phyloP scores from a whole-genome alignment of 2,113 vertebrate genomes.

The Chloropsis hardwickii region DNA sequence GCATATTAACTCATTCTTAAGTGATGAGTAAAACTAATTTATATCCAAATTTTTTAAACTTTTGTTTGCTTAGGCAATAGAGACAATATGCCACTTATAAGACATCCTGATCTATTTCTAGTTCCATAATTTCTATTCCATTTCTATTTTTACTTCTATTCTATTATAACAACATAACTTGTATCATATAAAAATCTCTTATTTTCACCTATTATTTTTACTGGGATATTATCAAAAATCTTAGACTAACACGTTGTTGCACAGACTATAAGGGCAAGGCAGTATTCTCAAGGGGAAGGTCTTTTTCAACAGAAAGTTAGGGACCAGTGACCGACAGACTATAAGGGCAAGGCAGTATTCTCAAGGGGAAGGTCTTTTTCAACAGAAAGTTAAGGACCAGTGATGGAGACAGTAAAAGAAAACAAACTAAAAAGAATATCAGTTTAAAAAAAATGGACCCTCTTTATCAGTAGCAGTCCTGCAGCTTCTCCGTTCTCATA shows the following conservation, averaged over 20 bases:
- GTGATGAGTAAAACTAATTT: not conserved
- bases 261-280: not conserved
- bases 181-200: not conserved
- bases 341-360: not conserved
- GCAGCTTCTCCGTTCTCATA: not conserved
- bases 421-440: not conserved
- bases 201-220: not conserved
- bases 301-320: not conserved
- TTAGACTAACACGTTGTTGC: rapidly evolving
- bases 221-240: not conserved
- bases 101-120: not conserved
- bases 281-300: not conserved
- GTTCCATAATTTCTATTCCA: not conserved
- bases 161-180: not conserved
- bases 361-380: not conserved
- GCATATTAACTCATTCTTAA: not conserved
- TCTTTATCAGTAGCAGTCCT: not conserved
- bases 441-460: too few relatives aligned
- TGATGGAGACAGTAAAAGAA: not conserved
- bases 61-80: not conserved
- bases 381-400: not conserved
- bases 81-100: not conserved
- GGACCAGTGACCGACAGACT: not conserved
- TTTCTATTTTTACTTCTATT: not conserved
- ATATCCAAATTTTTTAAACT: not conserved